Evolutionary conservation across 2,888 invertebrate genomes (phyloP), one percentile per base, ranked within the genome.

Genomic region (Scrobipalpa atriplicella): DNA sequence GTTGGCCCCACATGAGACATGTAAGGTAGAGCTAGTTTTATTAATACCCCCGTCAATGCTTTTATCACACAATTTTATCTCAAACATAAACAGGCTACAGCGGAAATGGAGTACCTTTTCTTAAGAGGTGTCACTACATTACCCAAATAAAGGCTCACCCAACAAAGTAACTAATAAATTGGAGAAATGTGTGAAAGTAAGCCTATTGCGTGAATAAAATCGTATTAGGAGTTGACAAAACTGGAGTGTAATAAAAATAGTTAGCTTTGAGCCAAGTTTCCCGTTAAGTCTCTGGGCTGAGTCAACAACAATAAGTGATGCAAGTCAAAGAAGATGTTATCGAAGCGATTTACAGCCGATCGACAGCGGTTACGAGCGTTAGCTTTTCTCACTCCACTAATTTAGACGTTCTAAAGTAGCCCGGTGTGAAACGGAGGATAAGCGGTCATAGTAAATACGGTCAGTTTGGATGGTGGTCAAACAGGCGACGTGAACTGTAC

Each of bases 331-430:
- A 83, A 86, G 86, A 89, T 85, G 85, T 90, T 90, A 92, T 89
- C 88, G 83, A 83, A 77, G 75, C 86, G 85, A 91, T 90, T 89
- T 89, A 90, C 86, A 81, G 83, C 73, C 87, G 81, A 90, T 90
- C 84, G 84, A 81, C 81, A 85, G 83, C 78, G 85, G 86, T 88
- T 86, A 89, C 85, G 85, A 86, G 86, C 87, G 86, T 87, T 85
- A 89, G 86, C 89, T 89, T 90, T 91, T 91, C 90, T 91, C 91
- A 90, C 91, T 87, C 86, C 74, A 89, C 90, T 90, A 92, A 92
- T 92, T 90, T 90, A 90, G 90, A 89, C 85, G 88, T 91, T 84
- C 87, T 84, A 89, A 90, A 91, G 90, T 91, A 91, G 92, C 89
- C 79, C 85, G 77, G 78, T 81, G 89, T 89, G 91, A 89, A 91